Percentiles rank a stretch among this genome's conserved stretches.
These are phyloP conservation scores for Poeciliopsis paucimaculata DNA, from an alignment of 2,797 vertebrate genomes.

Conservation along the genomic window DNA sequence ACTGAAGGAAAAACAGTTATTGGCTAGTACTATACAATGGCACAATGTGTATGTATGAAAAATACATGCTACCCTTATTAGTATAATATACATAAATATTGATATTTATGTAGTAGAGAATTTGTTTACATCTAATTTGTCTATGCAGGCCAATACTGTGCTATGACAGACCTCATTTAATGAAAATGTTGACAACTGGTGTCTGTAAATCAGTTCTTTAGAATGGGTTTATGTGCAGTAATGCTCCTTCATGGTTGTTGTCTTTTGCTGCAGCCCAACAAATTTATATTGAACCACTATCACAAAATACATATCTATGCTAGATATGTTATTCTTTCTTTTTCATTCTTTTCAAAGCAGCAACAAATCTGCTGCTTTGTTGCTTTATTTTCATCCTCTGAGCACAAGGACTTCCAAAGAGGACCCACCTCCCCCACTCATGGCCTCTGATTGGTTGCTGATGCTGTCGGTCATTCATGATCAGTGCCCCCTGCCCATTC, in stretches of 20 bases:
- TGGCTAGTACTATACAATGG: too few species aligned
- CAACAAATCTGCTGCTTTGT: neutral
- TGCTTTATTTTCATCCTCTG: neutral
- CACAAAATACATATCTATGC: neutral
- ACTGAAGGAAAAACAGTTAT: too few species aligned
- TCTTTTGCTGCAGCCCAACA: neutral
- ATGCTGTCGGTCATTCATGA: constrained; percentile 46
- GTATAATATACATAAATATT: too few species aligned
- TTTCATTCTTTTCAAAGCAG: neutral
- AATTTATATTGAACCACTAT: neutral
- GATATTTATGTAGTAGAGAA: too few species aligned
- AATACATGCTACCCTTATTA: too few species aligned
- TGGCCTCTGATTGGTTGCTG: constrained; percentile 35
- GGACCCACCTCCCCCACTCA: constrained; percentile 16
- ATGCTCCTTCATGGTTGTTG: neutral
- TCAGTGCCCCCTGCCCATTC: constrained; percentile 13
- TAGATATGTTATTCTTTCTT: neutral
- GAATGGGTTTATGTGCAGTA: neutral
- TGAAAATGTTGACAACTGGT: neutral
- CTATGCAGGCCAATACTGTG: neutral
- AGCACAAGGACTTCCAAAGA: neutral
- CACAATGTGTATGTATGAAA: too few species aligned
- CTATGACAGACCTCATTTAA: neutral
- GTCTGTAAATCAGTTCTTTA: neutral
- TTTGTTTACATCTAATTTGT: too few species aligned